phyloP scores from a whole-genome alignment of 1,140 invertebrate species.

The Monochamus saltuarius region DNA sequence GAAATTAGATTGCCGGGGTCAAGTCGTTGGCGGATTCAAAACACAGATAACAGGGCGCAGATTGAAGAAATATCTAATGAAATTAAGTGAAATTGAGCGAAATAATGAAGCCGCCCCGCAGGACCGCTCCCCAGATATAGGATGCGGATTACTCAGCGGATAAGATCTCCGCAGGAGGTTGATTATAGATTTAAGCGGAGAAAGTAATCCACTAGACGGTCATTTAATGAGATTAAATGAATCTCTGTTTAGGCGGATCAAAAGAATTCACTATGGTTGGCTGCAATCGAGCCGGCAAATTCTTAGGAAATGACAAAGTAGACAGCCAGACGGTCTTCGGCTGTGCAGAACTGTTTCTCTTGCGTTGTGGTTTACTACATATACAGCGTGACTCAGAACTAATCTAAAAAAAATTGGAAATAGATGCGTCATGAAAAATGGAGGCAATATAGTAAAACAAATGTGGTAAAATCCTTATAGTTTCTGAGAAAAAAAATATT shows the following conservation, averaged over 20 bases:
- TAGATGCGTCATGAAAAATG: too few relatives aligned
- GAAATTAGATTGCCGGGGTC: constrained; percentile 31
- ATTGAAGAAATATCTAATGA: constrained; percentile 41
- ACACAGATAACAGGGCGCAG: constrained; percentile 27
- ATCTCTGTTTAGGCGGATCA: constrained; percentile 4
- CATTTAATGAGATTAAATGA: too few relatives aligned
- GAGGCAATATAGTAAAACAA: too few relatives aligned
- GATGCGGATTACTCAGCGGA: constrained; percentile 26
- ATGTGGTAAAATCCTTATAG: too few relatives aligned
- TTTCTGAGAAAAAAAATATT: too few relatives aligned
- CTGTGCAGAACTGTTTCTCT: too few relatives aligned
- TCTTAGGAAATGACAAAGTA: too few relatives aligned
- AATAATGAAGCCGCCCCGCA: constrained; percentile 33
- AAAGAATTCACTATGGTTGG: constrained; percentile 8
- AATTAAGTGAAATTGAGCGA: constrained; percentile 41
- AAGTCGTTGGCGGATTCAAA: constrained; percentile 23
- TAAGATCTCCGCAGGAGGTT: constrained; percentile 31
- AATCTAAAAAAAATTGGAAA: too few relatives aligned
- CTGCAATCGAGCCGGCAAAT: not conserved
- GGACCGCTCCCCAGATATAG: constrained; percentile 29
- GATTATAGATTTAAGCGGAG: constrained; percentile 31
- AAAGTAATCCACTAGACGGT: constrained; percentile 12
- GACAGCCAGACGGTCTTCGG: too few relatives aligned
- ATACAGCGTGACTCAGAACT: too few relatives aligned
- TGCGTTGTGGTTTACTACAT: too few relatives aligned